These are phyloP conservation scores for Ptychobarbus kaznakovi DNA, from an alignment of 2,797 vertebrate genomes.

Conservation along the genomic window DNA sequence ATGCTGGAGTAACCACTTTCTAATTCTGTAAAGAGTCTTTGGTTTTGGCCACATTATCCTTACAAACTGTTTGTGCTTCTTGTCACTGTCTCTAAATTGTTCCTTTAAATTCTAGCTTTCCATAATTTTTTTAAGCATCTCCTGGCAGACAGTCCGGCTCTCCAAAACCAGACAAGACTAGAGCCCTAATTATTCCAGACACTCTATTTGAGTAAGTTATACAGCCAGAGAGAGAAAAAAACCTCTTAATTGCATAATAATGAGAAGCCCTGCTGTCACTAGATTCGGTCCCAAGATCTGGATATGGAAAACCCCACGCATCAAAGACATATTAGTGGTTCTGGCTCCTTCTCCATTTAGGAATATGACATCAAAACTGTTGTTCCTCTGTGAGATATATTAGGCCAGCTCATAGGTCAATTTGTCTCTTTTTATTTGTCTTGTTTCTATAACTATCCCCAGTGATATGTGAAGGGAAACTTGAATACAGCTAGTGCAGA, in stretches of 20 bases:
- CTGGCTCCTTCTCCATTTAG: conserved; percentile 19
- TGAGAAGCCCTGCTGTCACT: conserved; percentile 34
- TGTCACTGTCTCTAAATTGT: conserved; percentile 25
- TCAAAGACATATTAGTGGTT: conserved; percentile 25
- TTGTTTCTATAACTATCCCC: conserved; percentile 18
- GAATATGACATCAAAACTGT: conserved; percentile 37
- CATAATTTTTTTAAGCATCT: neutral
- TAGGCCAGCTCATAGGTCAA: conserved; percentile 22
- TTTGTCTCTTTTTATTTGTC: conserved; percentile 40
- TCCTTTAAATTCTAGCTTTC: conserved; percentile 15
- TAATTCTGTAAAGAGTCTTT: conserved; percentile 39
- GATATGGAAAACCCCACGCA: conserved; percentile 25
- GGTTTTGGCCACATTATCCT: conserved; percentile 22
- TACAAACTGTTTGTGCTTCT: conserved; percentile 35
- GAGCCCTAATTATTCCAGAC: conserved; percentile 69
- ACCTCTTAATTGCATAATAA: conserved; percentile 72
- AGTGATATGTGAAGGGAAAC: conserved; percentile 8
- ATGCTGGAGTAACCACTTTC: neutral
- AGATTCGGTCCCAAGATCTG: conserved; percentile 12
- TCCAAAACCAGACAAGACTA: conserved; percentile 65
- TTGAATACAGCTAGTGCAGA: neutral
- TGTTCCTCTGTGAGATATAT: conserved; percentile 38
- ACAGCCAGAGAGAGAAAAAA: conserved; percentile 63
- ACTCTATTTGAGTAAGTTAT: conserved; percentile 73
- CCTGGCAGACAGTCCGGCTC: conserved; percentile 55